Conservation (phyloP, 1,140 invertebrate genomes). For the Coelopa frigida region DNA sequence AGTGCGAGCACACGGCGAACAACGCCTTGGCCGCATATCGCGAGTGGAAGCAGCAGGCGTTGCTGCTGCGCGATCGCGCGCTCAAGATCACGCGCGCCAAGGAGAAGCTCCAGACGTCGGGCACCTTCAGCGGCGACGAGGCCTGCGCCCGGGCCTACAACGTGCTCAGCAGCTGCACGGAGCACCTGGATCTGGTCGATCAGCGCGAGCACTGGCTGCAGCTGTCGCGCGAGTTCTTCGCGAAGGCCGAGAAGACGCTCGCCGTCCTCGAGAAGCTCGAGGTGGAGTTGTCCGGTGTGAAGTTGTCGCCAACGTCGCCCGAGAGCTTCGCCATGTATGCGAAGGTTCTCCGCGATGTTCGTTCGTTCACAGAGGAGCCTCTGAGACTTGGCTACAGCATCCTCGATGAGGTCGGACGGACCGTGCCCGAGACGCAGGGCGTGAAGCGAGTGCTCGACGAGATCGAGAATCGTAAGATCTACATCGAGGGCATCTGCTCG, state of each 20-base stretch:
- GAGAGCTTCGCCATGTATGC: conserved; percentile 60
- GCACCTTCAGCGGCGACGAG: conserved; percentile 63
- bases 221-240: conserved; percentile 67
- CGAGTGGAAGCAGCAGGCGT: conserved; percentile 64
- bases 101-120: conserved; percentile 63
- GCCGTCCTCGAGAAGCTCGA: conserved; percentile 71
- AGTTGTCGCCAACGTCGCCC: conserved; percentile 55
- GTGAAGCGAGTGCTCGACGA: conserved; percentile 61
- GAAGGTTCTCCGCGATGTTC: conserved; percentile 56
- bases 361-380: conserved; percentile 50
- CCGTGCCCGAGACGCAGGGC: conserved; percentile 58
- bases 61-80: conserved; percentile 67
- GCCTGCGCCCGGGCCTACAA: conserved; percentile 62
- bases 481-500: conserved; percentile 59
- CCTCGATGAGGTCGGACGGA: conserved; percentile 61
- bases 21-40: conserved; percentile 61
- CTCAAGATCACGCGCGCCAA: conserved; percentile 71
- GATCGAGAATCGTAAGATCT: conserved; percentile 65
- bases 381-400: conserved; percentile 66
- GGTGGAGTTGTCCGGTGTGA: conserved; percentile 62
- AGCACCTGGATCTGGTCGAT: conserved; percentile 67
- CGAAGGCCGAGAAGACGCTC: conserved; percentile 63
- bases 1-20: conserved; percentile 64
- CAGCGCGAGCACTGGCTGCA: conserved; percentile 60
- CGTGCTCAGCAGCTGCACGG: conserved; percentile 64